These are phyloP conservation scores for Drosophila bipectinata DNA, from an alignment of 1,140 invertebrate genomes.

Conservation along the genomic window DNA sequence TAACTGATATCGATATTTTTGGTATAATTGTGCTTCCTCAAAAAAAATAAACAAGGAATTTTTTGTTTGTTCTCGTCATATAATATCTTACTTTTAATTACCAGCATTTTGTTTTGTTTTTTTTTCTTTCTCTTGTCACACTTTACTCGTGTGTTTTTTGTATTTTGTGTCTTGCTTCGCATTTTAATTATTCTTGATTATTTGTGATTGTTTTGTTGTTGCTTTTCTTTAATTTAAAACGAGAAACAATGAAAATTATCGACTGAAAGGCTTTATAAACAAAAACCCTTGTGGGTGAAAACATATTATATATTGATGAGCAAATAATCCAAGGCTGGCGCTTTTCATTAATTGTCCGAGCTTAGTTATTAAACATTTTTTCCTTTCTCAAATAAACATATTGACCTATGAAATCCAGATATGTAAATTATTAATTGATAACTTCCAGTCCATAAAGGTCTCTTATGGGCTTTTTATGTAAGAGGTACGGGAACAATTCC, in stretches of 20 bases:
- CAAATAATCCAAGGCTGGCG: slow-evolving; percentile 20
- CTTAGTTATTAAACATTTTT: slow-evolving; percentile 3
- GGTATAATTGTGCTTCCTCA: slow-evolving; percentile 45
- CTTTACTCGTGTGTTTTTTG: slow-evolving; percentile 34
- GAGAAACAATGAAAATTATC: slow-evolving; percentile 55
- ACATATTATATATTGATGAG: slow-evolving; percentile 2
- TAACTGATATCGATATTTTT: slow-evolving; percentile 12
- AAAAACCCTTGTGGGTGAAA: slow-evolving; percentile 27
- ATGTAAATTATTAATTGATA: slow-evolving; percentile 49
- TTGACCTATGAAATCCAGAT: slow-evolving; percentile 12
- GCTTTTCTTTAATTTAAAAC: slow-evolving; percentile 56
- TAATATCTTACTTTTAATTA: slow-evolving; percentile 57
- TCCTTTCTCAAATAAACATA: slow-evolving; percentile 6
- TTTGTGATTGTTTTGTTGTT: slow-evolving; percentile 49
- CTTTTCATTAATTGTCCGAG: slow-evolving; percentile 1
- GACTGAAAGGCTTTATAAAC: slow-evolving; percentile 30
- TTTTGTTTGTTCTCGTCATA: slow-evolving; percentile 43
- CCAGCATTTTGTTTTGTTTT: slow-evolving; percentile 44
- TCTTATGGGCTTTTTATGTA: slow-evolving; percentile 41
- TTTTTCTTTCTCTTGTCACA: slow-evolving; percentile 23
- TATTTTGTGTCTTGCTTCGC: slow-evolving; percentile 35
- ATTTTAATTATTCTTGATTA: slow-evolving; percentile 50
- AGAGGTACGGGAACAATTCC: slow-evolving; percentile 35
- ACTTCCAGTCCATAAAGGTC: slow-evolving; percentile 3
- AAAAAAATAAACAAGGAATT: slow-evolving; percentile 14